These are phyloP conservation scores for Lycorma delicatula DNA, from an alignment of 1,140 invertebrate species.

Conservation along the genomic window DNA sequence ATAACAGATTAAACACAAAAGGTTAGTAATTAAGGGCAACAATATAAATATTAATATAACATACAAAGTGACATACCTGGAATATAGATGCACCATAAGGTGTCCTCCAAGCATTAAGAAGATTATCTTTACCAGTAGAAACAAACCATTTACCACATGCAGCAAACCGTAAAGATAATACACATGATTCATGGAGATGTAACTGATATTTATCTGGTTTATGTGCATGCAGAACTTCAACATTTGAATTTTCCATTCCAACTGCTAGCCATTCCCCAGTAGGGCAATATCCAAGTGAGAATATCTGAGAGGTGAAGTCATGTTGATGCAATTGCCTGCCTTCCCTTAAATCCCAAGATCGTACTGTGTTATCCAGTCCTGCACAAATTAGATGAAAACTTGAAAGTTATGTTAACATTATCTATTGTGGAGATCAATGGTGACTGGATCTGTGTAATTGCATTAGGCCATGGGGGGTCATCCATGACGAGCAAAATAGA, in stretches of 20 bases:
- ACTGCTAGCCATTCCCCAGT: constrained; percentile 97
- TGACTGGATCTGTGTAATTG: too few species aligned
- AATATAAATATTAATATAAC: too few species aligned
- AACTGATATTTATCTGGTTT: constrained; percentile 97
- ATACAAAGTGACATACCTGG: too few species aligned
- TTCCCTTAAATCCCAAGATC: constrained; percentile 90
- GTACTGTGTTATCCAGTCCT: constrained; percentile 89
- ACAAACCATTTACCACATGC: constrained; percentile 98
- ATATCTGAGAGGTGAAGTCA: constrained; percentile 80
- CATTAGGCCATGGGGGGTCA: too few species aligned
- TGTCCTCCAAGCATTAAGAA: constrained; percentile 96
- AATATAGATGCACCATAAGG: constrained; percentile 98
- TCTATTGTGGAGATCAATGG: too few species aligned
- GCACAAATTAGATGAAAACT: too few species aligned
- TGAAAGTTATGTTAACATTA: too few species aligned
- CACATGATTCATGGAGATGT: constrained; percentile 95
- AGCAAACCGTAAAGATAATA: constrained; percentile 94
- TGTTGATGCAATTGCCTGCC: constrained; percentile 81
- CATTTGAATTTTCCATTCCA: constrained; percentile 97
- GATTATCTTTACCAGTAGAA: constrained; percentile 97
- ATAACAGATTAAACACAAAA: too few species aligned
- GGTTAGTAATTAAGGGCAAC: too few species aligned
- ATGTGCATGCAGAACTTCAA: constrained; percentile 87
- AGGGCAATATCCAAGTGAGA: constrained; percentile 95
- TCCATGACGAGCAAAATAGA: too few species aligned